Base-by-base conservation (phyloP, 2,888 invertebrate genomes). In the Diadromus collaris region DNA sequence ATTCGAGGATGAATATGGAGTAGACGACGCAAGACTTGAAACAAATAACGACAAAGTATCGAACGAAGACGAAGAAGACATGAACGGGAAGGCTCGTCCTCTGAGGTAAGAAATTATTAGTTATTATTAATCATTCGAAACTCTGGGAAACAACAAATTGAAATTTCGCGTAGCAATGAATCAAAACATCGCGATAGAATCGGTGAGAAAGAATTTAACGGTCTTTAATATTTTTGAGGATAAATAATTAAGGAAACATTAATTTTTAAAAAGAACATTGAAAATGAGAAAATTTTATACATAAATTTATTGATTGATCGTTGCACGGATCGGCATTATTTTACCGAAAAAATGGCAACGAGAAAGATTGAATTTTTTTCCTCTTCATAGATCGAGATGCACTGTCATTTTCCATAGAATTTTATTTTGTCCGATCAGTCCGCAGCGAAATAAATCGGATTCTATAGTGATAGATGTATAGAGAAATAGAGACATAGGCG, bases 1-100 rank as follows among this genome's bases (percentile, higher is more conserved):
- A 44, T 24, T 56, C 46, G 38, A 21, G 41, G 48, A 56, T 63
- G 48, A 76, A 51, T 56, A 72, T 76, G 79, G 68, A 68, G 69
- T 60, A 68, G 21, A 38, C 69, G 71, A 32, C 34, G 61, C 21
- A 27, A 16, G 24, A 13, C 29, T 63, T 29, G 38, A 29, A 1
- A 63, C 21, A 21, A 63, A 63, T 38, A 19, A 19, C 5, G 19
- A 48, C 60, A 21, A 19, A n/a, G n/a, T n/a, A 34, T 19, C n/a
- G 46, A 16, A 34, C 38, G 0, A 38, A 34, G 38, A 38, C 38
- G 29, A 51, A 46, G 10, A 71, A 48, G 48, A 3, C 6, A 64
- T 27, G 41, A 9, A 24, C 60, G 29, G 38, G 2, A 60, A 19
- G 46, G 56, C 56, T 41, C 68, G 56, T 56, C 68, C 67, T 54